Conservation (phyloP, 92 coral and sea anemone genomes). For the Isaurus tuberculatus region DNA sequence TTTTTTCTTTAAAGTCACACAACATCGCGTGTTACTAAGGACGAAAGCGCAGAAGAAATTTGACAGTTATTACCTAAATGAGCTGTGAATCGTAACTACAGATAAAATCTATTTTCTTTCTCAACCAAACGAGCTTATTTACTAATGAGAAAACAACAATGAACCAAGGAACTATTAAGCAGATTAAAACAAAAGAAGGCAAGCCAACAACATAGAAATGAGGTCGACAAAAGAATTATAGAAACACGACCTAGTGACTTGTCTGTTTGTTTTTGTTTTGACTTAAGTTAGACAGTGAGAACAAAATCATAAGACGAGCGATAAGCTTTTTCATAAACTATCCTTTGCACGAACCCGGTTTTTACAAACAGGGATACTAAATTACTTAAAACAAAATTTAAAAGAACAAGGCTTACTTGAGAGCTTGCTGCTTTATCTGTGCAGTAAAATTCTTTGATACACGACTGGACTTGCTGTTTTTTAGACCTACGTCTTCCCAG, state of each 20-base stretch:
- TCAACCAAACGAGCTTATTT: not conserved
- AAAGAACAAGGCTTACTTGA: not conserved
- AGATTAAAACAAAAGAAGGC: constrained; percentile 15
- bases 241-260: not conserved
- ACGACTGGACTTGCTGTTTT: constrained; percentile 13
- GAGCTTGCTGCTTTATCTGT: constrained; percentile 18
- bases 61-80: not conserved
- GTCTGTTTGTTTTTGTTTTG: not conserved
- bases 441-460: constrained; percentile 11
- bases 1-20: constrained; percentile 12
- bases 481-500: constrained; percentile 1
- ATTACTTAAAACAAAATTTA: not conserved
- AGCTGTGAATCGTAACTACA: not conserved
- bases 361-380: not conserved
- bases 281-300: not conserved
- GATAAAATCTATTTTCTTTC: not conserved
- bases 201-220: not conserved
- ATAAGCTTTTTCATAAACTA: not conserved
- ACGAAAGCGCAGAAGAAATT: not conserved
- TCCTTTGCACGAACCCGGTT: not conserved
- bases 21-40: constrained; percentile 28
- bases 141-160: not conserved
- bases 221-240: constrained; percentile 21
- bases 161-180: not conserved
- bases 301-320: not conserved